phyloP scores from a whole-genome alignment of 2,888 invertebrate species.

The Notocelia uddmanniana region DNA sequence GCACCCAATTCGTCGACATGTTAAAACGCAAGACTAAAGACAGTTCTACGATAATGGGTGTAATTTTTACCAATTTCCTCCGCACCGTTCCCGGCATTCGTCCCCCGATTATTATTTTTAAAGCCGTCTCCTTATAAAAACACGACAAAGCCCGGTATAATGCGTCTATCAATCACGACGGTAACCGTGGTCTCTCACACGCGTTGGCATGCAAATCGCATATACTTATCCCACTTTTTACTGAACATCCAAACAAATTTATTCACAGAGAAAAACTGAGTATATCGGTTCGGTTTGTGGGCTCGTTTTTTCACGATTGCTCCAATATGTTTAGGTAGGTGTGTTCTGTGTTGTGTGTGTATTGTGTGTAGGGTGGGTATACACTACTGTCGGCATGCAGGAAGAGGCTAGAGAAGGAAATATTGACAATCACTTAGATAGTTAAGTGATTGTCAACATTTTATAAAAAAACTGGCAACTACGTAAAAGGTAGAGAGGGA shows the following conservation, averaged over 20 bases:
- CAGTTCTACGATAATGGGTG: constrained; percentile 6
- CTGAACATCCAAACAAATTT: constrained; percentile 78
- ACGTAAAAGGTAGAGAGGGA: no score
- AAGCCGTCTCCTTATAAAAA: constrained; percentile 35
- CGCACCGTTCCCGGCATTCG: constrained; percentile 32
- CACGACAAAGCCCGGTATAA: constrained; percentile 49
- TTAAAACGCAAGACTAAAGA: constrained; percentile 1
- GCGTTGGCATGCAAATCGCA: constrained; percentile 74
- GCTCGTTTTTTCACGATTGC: constrained; percentile 11
- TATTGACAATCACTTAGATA: no score
- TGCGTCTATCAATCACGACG: constrained; percentile 62
- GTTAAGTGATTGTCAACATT: no score
- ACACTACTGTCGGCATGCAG: background rate
- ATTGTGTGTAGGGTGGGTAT: background rate
- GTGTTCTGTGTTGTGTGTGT: no score
- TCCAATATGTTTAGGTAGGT: constrained; percentile 18
- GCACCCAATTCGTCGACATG: constrained; percentile 6
- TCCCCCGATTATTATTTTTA: constrained; percentile 41
- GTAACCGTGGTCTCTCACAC: constrained; percentile 61
- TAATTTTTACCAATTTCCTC: constrained; percentile 34
- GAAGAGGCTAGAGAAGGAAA: no score
- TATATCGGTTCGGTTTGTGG: constrained; percentile 54
- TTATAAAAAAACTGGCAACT: no score
- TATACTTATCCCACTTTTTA: constrained; percentile 77
- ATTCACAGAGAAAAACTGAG: constrained; percentile 69